A percentile compares a stretch with the other conserved stretches of the same genome.
Evolutionary conservation across 2,113 vertebrate genomes (phyloP).

Genomic region (Entelurus aequoreus): DNA sequence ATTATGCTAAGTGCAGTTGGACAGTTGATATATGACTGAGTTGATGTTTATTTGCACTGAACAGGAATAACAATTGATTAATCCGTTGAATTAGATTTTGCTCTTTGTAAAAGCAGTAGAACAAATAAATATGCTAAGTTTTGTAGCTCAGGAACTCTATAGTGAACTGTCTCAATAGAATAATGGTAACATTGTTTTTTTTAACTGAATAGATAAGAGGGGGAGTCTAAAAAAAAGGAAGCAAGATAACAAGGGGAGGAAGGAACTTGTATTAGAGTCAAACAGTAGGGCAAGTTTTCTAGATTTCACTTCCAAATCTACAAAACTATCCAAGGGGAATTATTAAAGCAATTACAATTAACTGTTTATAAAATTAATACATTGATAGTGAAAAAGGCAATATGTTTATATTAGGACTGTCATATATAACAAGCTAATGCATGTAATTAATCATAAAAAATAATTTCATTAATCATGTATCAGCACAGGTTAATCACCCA

Average conservation of each 20-base stretch:
- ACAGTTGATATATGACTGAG: constrained; percentile 50
- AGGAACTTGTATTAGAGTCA: constrained; percentile 7
- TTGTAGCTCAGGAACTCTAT: not conserved
- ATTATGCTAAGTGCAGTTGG: constrained; percentile 36
- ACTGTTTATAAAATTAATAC: too few relatives aligned
- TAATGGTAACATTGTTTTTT: constrained; percentile 17
- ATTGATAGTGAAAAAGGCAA: too few relatives aligned
- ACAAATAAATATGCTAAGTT: not conserved
- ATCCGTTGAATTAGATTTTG: too few relatives aligned
- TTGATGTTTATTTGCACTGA: constrained; percentile 58
- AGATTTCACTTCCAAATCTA: not conserved
- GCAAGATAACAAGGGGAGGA: constrained; percentile 12
- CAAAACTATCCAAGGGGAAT: too few relatives aligned
- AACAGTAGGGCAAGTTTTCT: not conserved
- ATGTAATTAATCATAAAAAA: too few relatives aligned
- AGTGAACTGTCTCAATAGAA: not conserved
- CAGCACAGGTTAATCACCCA: too few relatives aligned
- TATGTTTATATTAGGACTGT: too few relatives aligned
- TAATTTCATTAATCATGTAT: too few relatives aligned
- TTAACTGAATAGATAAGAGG: constrained; percentile 25
- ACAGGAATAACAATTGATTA: too few relatives aligned
- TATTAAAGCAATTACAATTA: too few relatives aligned
- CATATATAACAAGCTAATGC: too few relatives aligned
- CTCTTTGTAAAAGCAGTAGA: too few relatives aligned
- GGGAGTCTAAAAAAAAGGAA: not conserved